Evolutionary conservation across 2,888 invertebrate genomes (phyloP).

Genomic region (Protophormia terraenovae): DNA sequence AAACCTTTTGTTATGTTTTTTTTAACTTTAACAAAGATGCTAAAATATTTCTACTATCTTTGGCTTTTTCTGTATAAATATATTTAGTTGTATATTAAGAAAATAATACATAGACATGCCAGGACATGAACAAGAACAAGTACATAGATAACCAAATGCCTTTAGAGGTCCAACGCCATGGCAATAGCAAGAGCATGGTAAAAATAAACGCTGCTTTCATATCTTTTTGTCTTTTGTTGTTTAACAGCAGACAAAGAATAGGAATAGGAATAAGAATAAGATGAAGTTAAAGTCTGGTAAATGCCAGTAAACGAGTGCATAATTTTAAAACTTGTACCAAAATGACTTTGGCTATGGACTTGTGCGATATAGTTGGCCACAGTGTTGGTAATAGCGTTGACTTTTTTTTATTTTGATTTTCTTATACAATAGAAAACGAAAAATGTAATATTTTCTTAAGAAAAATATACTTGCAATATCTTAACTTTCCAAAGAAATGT

Average conservation of each 20-base stretch:
- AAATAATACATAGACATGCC: neutral
- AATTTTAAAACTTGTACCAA: conserved; percentile 50
- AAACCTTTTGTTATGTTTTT: conserved; percentile 18
- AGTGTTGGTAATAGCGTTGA: too few species aligned
- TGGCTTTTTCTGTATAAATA: neutral
- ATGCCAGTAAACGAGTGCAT: conserved; percentile 62
- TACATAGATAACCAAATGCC: conserved; percentile 32
- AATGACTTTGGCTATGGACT: conserved; percentile 25
- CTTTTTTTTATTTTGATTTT: too few species aligned
- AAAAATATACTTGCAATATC: neutral
- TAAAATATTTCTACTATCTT: conserved; percentile 40
- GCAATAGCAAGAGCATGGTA: neutral
- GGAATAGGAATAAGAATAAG: too few species aligned
- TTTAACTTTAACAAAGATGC: conserved; percentile 42
- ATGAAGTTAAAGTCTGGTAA: conserved; percentile 19
- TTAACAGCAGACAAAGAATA: neutral
- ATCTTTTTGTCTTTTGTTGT: neutral
- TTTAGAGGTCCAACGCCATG: conserved; percentile 15
- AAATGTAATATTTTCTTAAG: neutral
- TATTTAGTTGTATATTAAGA: conserved; percentile 13
- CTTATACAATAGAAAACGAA: neutral
- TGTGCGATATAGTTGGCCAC: neutral
- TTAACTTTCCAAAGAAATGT: neutral
- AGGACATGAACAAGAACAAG: neutral
- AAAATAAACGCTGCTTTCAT: neutral